Evolutionary conservation across 2,888 invertebrate genomes (phyloP).

Genomic region (Nasonovia ribisnigri): DNA sequence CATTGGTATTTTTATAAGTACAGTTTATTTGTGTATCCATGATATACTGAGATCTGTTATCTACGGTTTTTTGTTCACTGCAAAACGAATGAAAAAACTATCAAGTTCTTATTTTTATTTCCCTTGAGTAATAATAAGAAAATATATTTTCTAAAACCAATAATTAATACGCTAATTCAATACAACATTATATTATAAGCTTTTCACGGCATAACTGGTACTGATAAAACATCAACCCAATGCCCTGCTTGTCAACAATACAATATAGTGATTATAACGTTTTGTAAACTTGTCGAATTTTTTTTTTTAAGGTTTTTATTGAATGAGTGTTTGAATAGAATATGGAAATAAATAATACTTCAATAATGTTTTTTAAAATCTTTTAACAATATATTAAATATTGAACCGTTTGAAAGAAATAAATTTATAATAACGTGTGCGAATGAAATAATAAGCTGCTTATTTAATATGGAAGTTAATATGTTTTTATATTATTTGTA

Average conservation of each 20-base stretch:
- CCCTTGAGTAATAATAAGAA: slow-evolving; percentile 28
- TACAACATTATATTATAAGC: not conserved
- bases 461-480: not conserved
- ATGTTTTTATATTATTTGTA: not conserved
- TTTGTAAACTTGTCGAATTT: not conserved
- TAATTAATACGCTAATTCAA: not conserved
- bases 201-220: slow-evolving; percentile 28
- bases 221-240: slow-evolving; percentile 28
- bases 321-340: not conserved
- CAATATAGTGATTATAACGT: slow-evolving; percentile 32
- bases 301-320: not conserved
- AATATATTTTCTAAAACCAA: not conserved
- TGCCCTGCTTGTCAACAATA: slow-evolving; percentile 25
- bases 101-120: slow-evolving; percentile 32
- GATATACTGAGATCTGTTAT: not conserved
- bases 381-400: not conserved
- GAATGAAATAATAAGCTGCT: slow-evolving; percentile 29
- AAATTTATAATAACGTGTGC: not conserved
- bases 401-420: not conserved
- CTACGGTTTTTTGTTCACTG: not conserved
- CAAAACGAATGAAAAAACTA: not conserved
- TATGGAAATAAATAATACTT: not conserved
- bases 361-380: not conserved
- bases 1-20: not conserved
- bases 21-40: not conserved